Percentiles rank a stretch among this genome's conserved stretches.
These are phyloP conservation scores for Chelon auratus DNA, from an alignment of 2,797 vertebrate genomes.

Conservation along the genomic window DNA sequence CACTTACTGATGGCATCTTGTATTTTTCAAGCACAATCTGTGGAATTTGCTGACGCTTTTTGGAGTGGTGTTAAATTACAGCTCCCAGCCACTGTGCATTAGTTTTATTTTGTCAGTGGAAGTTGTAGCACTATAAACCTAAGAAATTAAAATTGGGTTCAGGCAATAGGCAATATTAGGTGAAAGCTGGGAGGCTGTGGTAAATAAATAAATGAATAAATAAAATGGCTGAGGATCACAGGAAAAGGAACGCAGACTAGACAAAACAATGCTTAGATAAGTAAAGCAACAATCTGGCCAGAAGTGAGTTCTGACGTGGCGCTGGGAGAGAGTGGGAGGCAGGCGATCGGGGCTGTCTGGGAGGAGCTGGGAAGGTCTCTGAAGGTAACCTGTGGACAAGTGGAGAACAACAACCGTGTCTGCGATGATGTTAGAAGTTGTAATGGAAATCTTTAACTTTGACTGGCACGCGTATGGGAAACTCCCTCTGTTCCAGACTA, in stretches of 20 bases:
- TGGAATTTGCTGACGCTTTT: neutral
- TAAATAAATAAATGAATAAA: neutral
- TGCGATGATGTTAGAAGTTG: neutral
- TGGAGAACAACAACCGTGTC: neutral
- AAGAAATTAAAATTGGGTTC: neutral
- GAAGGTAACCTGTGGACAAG: neutral
- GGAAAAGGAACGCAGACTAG: neutral
- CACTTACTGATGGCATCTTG: neutral
- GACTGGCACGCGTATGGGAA: no score
- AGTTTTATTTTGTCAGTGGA: neutral
- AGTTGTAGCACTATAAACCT: neutral
- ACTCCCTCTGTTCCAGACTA: no score
- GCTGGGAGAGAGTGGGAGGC: neutral
- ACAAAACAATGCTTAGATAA: neutral
- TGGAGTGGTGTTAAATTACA: neutral
- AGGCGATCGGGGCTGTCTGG: neutral
- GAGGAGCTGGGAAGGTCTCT: neutral
- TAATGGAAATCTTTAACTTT: neutral
- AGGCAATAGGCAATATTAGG: neutral
- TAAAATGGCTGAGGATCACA: neutral
- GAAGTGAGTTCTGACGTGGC: neutral
- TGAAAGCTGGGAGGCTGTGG: neutral
- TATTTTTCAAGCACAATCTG: neutral
- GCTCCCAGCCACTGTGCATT: neutral
- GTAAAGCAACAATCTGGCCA: neutral